These are phyloP conservation scores for Podilymbus podiceps DNA, from an alignment of 2,113 vertebrate species.

Conservation along the genomic window DNA sequence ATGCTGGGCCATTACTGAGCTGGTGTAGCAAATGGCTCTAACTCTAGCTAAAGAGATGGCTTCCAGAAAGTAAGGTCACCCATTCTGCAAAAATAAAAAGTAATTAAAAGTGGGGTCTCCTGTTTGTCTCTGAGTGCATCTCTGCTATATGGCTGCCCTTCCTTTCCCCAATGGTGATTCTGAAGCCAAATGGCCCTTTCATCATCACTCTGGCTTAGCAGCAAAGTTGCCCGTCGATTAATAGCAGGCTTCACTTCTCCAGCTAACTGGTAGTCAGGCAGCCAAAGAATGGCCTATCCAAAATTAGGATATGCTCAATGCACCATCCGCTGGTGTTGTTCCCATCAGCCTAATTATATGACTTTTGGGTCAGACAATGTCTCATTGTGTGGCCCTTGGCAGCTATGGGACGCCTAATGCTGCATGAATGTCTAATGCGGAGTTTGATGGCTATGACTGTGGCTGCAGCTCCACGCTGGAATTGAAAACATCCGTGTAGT, in stretches of 20 bases:
- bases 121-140: not conserved
- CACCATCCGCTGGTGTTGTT: slow-evolving; percentile 21
- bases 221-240: not conserved
- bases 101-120: not conserved
- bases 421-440: slow-evolving; percentile 56
- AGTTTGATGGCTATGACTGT: slow-evolving; percentile 27
- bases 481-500: slow-evolving; percentile 55
- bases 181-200: slow-evolving; percentile 13
- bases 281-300: slow-evolving; percentile 30
- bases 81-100: not conserved
- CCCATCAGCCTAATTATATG: slow-evolving; percentile 60
- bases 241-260: slow-evolving; percentile 20
- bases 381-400: slow-evolving; percentile 65
- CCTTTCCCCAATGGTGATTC: not conserved
- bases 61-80: not conserved
- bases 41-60: not conserved
- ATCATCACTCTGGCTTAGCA: not conserved
- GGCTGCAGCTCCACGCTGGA: not conserved
- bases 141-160: not conserved
- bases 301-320: slow-evolving; percentile 43
- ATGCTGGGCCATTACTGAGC: not conserved
- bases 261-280: slow-evolving; percentile 43
- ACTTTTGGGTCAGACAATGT: slow-evolving; percentile 58
- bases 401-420: not conserved
- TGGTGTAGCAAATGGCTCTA: accelerated